Percentiles rank a stretch among this genome's conserved stretches.
These are phyloP conservation scores for Prenolepis imparis DNA, from an alignment of 2,888 invertebrate genomes.

Conservation along the genomic window DNA sequence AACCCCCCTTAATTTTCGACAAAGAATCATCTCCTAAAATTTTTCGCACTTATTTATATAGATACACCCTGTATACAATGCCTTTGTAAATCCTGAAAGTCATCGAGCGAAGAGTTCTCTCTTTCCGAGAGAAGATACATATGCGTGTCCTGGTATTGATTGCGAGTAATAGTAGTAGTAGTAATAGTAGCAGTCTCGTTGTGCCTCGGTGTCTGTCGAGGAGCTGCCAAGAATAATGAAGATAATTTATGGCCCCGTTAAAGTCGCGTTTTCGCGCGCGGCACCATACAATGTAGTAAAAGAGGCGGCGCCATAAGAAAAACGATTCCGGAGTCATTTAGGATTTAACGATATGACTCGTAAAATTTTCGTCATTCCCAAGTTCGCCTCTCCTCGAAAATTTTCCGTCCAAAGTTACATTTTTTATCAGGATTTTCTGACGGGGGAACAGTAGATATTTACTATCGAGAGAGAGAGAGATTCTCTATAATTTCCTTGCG, in stretches of 20 bases:
- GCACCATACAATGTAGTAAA: neutral
- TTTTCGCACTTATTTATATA: too few species aligned
- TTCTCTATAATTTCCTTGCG: neutral
- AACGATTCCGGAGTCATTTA: neutral
- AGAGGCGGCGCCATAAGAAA: neutral
- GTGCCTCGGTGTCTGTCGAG: neutral
- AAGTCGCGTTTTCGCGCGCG: slow-evolving; percentile 29
- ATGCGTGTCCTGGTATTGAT: neutral
- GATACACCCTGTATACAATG: too few species aligned
- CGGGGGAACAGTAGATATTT: neutral
- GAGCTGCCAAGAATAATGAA: slow-evolving; percentile 9
- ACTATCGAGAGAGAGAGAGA: neutral
- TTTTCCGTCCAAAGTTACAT: neutral
- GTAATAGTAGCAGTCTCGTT: neutral
- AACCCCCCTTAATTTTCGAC: too few species aligned
- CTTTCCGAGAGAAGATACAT: neutral
- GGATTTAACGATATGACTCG: neutral
- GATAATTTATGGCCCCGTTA: slow-evolving; percentile 21
- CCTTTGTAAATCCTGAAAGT: slow-evolving; percentile 10
- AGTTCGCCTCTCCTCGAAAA: neutral
- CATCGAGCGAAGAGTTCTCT: neutral
- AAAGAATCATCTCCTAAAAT: too few species aligned
- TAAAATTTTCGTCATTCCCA: neutral
- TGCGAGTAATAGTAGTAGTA: neutral
- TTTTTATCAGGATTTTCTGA: neutral